Evolutionary conservation across 2,888 invertebrate genomes (phyloP), one percentile per base, ranked within the genome.

Genomic region (Troides aeacus): DNA sequence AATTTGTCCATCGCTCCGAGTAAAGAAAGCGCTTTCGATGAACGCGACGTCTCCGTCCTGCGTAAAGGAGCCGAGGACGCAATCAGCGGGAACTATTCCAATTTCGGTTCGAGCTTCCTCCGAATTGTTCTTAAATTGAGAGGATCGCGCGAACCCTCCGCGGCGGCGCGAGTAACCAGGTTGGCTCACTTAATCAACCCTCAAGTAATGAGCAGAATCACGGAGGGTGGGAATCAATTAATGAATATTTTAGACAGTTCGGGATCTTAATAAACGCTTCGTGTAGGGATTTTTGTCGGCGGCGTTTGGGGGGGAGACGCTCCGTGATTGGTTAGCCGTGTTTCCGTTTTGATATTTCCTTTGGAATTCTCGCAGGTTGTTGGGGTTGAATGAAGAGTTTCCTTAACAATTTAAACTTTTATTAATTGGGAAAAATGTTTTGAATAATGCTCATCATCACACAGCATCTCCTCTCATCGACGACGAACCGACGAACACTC

Each of bases 201-300:
- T 81, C 85, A 81, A 85, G 86, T 88, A 90, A 88, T 88, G 85
- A 90, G 87, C 86, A 86, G 84, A 84, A 87, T 87, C 85, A 86
- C 77, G 81, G 84, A 82, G 87, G 87, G 86, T 77, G 84, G 69
- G 88, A 86, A 91, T 90, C 91, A 90, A 92, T 92, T 92, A 92
- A 91, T 91, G 90, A 90, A 90, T 90, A 91, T 90, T 90, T 90
- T 83, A 87, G 81, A 82, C 81, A 77, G 73, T 78, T 76, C 81
- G 80, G 83, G 84, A 85, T 88, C 91, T 90, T 91, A 90, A 90
- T 90, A 90, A 90, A 89, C 88, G 89, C 83, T 85, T 81, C 87
- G 84, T 87, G 89, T 84, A 81, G 80, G 86, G 89, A 89, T 89
- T 90, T 90, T 89, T 86, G 88, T 88, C 83, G 86, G 85, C 84